These are phyloP conservation scores for Hepsetus odoe DNA, from an alignment of 2,113 vertebrate species.

Conservation along the genomic window DNA sequence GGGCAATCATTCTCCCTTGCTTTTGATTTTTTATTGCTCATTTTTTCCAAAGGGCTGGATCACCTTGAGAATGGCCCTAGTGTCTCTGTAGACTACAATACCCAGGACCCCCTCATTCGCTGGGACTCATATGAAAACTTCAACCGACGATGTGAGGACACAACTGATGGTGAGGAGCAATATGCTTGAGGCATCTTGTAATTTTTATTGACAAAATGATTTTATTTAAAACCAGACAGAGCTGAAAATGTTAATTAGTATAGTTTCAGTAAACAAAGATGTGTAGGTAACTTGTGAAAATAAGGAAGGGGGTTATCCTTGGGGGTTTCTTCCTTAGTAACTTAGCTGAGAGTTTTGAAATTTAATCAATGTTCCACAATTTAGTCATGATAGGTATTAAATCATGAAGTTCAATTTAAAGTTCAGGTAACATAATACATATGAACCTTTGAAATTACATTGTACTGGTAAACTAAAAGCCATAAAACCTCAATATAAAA, in stretches of 20 bases:
- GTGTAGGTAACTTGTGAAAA: no score
- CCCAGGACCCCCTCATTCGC: conserved; percentile 90
- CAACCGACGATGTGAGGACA: conserved; percentile 79
- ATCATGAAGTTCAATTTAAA: no score
- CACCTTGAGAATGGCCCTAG: conserved; percentile 94
- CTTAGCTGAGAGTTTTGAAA: no score
- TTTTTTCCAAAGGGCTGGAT: conserved; percentile 80
- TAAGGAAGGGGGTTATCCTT: no score
- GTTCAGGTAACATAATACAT: no score
- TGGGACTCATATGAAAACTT: conserved; percentile 96
- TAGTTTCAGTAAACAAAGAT: no score
- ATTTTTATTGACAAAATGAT: background rate
- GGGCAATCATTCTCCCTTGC: no score
- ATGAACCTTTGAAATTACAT: background rate
- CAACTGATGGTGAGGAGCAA: conserved; percentile 70
- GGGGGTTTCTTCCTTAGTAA: no score
- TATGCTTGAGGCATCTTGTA: background rate
- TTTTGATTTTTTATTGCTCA: background rate
- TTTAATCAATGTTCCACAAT: no score
- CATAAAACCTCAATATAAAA: background rate
- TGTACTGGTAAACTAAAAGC: background rate
- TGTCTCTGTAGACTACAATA: conserved; percentile 95
- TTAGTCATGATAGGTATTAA: no score
- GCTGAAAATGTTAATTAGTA: no score
- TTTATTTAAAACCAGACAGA: no score